Base-by-base conservation (phyloP, 2,797 vertebrate genomes). In the Aplochiton taeniatus region DNA sequence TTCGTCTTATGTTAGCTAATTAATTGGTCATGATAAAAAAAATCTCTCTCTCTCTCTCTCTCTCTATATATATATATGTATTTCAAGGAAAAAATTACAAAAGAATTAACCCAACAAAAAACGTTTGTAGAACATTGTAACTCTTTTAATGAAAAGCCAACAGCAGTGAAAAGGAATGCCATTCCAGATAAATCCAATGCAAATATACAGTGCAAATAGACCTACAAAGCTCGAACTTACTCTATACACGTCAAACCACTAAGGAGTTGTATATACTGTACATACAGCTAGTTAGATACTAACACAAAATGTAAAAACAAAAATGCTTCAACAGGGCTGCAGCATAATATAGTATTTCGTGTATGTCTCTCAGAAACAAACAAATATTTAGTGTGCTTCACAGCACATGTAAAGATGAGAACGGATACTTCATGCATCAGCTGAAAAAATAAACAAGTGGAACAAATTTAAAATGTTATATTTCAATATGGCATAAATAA, bases 191-290 rank as follows among this genome's bases (percentile, higher is more conserved):
- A 66, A 78, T 81, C 81, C 77, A 88, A 85, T 85, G 85, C 86
- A 88, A 90, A 90, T 91, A 72, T 91, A 91, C 88, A 92, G 76
- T 86, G 89, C 80, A 71, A 87, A 90, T 78, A 88, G 73, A 89
- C 78, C 81, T 80, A 88, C 75, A 80, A 84, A 82, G 84, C 80
- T 77, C 86, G 67, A 82, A 79, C 63, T 65, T 69, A 88, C 76
- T 77, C 74, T 87, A 88, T 89, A 89, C 89, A 91, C 74, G 75
- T 78, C 83, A 88, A 88, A 82, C 76, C 85, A 89, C 83, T 80
- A 83, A 70, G 58, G 73, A 75, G 65, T 66, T 75, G 42, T 72
- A 63, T 89, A 84, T 89, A 74, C 77, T 31, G 89, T 58, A 52
- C 75, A 78, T 70, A 86, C 65, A 48, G 79, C 51, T 80, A 83